These are phyloP conservation scores for Arrhamphus sclerolepis DNA, from an alignment of 2,797 vertebrate species.

Conservation along the genomic window DNA sequence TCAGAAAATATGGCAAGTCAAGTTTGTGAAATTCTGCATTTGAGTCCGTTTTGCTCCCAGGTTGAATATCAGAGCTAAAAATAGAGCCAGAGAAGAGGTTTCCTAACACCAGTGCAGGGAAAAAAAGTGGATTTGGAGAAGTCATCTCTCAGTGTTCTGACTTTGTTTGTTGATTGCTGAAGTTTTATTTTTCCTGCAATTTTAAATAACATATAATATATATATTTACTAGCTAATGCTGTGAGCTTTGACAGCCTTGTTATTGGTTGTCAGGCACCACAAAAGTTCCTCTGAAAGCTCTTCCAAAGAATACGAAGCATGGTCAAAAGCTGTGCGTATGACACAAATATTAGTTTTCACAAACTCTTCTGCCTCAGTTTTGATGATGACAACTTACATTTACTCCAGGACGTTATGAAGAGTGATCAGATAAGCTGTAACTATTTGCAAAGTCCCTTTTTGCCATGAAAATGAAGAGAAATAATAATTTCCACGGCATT, in stretches of 20 bases:
- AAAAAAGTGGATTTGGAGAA: constrained; percentile 17
- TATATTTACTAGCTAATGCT: neutral
- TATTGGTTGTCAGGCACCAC: neutral
- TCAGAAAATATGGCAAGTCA: constrained; percentile 24
- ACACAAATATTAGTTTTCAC: too few relatives aligned
- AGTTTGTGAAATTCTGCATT: constrained; percentile 38
- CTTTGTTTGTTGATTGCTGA: neutral
- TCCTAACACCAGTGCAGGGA: constrained; percentile 45
- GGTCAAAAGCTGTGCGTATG: too few relatives aligned
- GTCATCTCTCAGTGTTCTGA: constrained; percentile 27
- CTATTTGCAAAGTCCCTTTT: too few relatives aligned
- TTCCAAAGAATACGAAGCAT: constrained; percentile 4
- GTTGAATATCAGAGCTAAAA: constrained; percentile 48
- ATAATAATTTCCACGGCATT: too few relatives aligned
- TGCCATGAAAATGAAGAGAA: too few relatives aligned
- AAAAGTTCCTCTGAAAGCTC: constrained; percentile 3
- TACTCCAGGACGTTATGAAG: too few relatives aligned
- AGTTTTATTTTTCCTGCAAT: too few relatives aligned
- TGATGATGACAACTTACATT: too few relatives aligned
- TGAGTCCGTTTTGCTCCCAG: constrained; percentile 38
- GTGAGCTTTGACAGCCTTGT: neutral
- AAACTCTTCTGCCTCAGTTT: too few relatives aligned
- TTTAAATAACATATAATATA: too few relatives aligned
- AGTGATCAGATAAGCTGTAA: too few relatives aligned
- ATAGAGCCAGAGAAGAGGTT: constrained; percentile 49